Conservation (phyloP, 2,888 invertebrate species). For the Hyposoter dolosus region DNA sequence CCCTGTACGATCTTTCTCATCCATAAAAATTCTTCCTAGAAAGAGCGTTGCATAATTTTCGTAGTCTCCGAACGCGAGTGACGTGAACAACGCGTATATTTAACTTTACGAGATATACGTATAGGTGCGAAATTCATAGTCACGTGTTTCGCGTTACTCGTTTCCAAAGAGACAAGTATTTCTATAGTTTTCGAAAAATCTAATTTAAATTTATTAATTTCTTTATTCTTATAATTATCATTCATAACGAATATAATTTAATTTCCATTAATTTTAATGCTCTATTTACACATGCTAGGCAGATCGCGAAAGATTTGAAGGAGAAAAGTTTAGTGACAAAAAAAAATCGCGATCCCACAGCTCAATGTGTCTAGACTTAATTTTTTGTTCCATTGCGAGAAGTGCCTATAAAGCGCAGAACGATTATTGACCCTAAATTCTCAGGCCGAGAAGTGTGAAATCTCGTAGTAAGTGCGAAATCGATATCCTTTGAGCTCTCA, state of each 20-base stretch:
- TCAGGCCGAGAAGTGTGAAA: conserved; percentile 1
- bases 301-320: not conserved
- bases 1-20: conserved; percentile 1
- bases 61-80: not conserved
- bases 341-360: conserved; percentile 19
- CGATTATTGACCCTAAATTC: conserved; percentile 5
- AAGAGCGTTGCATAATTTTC: conserved; percentile 21
- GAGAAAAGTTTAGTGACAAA: conserved; percentile 4
- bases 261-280: not conserved
- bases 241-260: not conserved
- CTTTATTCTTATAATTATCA: not conserved
- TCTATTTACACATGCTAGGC: conserved; percentile 10
- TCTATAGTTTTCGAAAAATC: not conserved
- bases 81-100: conserved; percentile 9
- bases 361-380: conserved; percentile 27
- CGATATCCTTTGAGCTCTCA: conserved; percentile 15
- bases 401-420: conserved; percentile 10
- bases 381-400: conserved; percentile 13
- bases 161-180: not conserved
- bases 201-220: not conserved
- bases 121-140: not conserved
- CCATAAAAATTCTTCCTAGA: conserved; percentile 18
- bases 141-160: not conserved
- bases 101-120: not conserved
- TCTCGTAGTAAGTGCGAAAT: conserved; percentile 21